Conservation (phyloP, 2,888 invertebrate species). For the Busseola fusca region DNA sequence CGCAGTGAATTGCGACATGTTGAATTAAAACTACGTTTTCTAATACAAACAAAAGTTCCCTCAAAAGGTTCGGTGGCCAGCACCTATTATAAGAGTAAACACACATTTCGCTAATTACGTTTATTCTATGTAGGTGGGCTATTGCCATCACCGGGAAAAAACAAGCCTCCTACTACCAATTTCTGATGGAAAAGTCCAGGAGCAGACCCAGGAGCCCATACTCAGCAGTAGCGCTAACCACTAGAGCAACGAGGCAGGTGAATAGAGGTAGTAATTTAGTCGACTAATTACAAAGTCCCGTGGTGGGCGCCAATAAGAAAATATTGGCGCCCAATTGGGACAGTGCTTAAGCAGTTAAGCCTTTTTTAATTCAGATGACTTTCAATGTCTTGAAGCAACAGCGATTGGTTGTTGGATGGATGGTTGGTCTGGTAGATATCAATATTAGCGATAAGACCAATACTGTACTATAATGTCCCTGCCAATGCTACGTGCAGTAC, state of each 20-base stretch:
- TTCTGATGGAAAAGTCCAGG: not conserved
- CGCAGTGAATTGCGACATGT: not conserved
- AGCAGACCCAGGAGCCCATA: not conserved
- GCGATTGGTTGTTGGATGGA: not conserved
- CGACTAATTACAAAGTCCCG: not conserved
- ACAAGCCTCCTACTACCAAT: not conserved
- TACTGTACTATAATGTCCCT: too few relatives aligned
- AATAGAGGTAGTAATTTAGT: not conserved
- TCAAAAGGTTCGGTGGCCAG: not conserved
- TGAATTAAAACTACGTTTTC: not conserved
- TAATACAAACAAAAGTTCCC: too few relatives aligned
- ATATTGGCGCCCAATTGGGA: slow-evolving; percentile 1
- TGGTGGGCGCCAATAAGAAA: not conserved
- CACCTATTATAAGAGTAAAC: not conserved
- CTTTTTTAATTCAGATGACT: not conserved
- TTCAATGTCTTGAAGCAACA: not conserved
- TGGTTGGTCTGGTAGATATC: not conserved
- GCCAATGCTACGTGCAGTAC: too few relatives aligned
- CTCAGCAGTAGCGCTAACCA: too few relatives aligned
- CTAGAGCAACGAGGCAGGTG: too few relatives aligned
- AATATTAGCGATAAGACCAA: not conserved
- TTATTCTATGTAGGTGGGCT: too few relatives aligned
- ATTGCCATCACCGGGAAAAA: not conserved
- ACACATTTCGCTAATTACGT: too few relatives aligned
- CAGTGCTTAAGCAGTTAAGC: too few relatives aligned